phyloP scores from a whole-genome alignment of 2,888 invertebrate species.

The Sesia bembeciformis region DNA sequence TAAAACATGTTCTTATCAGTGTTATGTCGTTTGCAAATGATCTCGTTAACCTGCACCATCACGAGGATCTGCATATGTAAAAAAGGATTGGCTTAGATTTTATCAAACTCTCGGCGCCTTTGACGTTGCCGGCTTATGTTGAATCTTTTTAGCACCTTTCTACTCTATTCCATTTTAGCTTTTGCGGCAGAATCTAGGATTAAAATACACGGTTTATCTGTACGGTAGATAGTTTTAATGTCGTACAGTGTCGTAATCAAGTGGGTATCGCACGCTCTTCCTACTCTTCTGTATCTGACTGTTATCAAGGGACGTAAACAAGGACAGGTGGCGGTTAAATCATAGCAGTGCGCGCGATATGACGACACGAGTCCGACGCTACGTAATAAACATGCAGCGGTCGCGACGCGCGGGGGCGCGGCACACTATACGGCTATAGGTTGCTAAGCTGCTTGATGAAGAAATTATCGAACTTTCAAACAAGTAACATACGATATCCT shows the following conservation, averaged over 20 bases:
- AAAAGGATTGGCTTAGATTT: neutral
- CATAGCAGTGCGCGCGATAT: conserved; percentile 42
- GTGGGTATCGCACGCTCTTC: neutral
- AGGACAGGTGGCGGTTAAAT: conserved; percentile 54
- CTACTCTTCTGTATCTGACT: neutral
- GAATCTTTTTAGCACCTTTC: neutral
- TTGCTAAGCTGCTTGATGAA: neutral
- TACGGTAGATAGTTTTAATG: neutral
- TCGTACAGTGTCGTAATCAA: neutral
- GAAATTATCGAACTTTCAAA: neutral
- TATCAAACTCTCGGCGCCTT: neutral
- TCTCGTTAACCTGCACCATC: neutral
- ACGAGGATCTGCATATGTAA: neutral
- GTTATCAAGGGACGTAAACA: conserved; percentile 34
- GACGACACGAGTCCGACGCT: conserved; percentile 21
- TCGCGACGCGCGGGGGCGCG: neutral
- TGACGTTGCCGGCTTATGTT: neutral
- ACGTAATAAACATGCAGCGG: conserved; percentile 1
- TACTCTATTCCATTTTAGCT: neutral
- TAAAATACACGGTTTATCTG: neutral
- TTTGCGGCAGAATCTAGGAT: neutral
- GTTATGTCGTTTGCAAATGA: neutral
- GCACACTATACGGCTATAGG: neutral
- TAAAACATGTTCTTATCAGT: conserved; percentile 4
- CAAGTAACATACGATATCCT: too few species aligned